Evolutionary conservation across 2,888 invertebrate genomes (phyloP), one percentile per base, ranked within the genome.

Genomic region (Halictus quadricinctus): DNA sequence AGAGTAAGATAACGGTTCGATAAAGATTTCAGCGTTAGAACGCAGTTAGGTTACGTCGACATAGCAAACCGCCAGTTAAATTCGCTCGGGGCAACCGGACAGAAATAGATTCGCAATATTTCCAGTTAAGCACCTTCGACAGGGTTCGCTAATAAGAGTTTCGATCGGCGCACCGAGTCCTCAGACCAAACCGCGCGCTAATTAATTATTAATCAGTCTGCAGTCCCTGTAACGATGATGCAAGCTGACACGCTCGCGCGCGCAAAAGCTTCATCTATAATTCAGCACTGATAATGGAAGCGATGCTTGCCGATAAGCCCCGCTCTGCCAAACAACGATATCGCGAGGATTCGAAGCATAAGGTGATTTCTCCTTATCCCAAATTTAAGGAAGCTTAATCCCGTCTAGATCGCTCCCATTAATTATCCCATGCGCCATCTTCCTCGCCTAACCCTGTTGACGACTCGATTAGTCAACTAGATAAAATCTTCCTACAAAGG

Each of bases 151-250:
- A 78, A 80, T 66, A 80, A 84, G 77, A 84, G 77, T 60, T 75
- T 77, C 80, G 74, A 84, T 84, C 69, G 60, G 73, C 36, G 12
- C 64, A 64, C 15, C 64, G 41, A 10, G 15, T 21, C 25, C 64
- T 29, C 15, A n/a, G 64, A 50, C 2, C 46, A 13, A 54, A 13
- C n/a, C 66, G 25, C 58, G 43, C 29, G 21, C 48, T 72, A 78
- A 85, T 85, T 85, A 84, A 84, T 85, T 84, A 85, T 84, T 76
- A 84, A 84, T 76, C 69, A 43, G 46, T 60, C 69, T 13, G 21
- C 50, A 12, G 70, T 43, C n/a, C 36, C 50, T 7, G 10, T 8
- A 25, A n/a, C 25, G 58, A 54, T 15, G 78, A 43, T n/a, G 64
- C 64, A 29, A 29, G 29, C 54, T n/a, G 54, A 54, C 21, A 54